Percentiles rank a stretch among this genome's conserved stretches.
Conservation (phyloP, 2,797 vertebrate genomes). For the Acipenser ruthenus region DNA sequence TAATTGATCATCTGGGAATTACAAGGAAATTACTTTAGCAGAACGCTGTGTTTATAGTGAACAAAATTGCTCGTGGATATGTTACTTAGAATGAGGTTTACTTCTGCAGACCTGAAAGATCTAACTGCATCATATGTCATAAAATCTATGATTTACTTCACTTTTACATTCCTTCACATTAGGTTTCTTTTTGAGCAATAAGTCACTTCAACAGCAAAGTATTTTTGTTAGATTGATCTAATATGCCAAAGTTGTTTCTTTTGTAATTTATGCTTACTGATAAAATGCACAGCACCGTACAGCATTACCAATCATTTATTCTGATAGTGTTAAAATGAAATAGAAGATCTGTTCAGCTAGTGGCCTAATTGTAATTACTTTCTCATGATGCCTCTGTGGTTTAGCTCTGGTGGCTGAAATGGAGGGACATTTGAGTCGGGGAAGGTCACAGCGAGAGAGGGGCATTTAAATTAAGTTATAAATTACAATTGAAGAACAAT, state of each 20-base stretch:
- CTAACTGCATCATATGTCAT: background rate
- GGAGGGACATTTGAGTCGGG: slow-evolving; percentile 42
- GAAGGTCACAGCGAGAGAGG: slow-evolving; percentile 57
- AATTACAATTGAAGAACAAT: slow-evolving; percentile 69
- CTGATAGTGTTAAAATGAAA: slow-evolving; percentile 16
- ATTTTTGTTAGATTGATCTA: background rate
- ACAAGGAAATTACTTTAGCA: slow-evolving; percentile 24
- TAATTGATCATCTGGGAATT: slow-evolving; percentile 19
- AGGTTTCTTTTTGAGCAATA: too few species aligned
- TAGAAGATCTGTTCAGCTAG: slow-evolving; percentile 19
- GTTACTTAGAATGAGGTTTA: slow-evolving; percentile 1
- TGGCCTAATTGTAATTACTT: slow-evolving; percentile 25
- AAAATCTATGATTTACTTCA: slow-evolving; percentile 1
- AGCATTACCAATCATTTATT: slow-evolving; percentile 22
- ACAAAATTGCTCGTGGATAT: slow-evolving; percentile 7
- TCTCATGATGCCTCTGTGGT: slow-evolving; percentile 13
- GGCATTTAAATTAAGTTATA: slow-evolving; percentile 66
- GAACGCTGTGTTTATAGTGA: slow-evolving; percentile 5
- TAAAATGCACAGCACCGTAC: slow-evolving; percentile 2
- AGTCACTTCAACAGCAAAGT: background rate
- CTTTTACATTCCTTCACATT: background rate
- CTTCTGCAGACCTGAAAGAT: background rate
- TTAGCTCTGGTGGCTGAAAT: slow-evolving; percentile 39
- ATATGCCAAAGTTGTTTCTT: background rate
- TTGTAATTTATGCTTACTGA: background rate